phyloP scores from a whole-genome alignment of 2,113 vertebrate genomes.

The Hyaena hyaena region DNA sequence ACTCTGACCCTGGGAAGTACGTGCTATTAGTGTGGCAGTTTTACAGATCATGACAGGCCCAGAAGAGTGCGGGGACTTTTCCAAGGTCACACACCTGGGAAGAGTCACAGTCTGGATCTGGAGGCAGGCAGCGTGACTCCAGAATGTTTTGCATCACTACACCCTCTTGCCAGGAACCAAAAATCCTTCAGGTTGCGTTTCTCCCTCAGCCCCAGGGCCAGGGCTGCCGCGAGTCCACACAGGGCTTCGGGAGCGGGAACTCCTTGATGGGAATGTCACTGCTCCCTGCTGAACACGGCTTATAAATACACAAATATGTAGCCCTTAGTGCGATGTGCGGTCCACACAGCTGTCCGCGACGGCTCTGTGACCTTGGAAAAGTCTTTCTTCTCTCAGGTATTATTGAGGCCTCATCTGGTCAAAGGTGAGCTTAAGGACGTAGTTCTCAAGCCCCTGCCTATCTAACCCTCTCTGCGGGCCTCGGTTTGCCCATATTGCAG shows the following conservation, averaged over 20 bases:
- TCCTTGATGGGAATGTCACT: not conserved
- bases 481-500: rapidly evolving
- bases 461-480: not conserved
- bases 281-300: not conserved
- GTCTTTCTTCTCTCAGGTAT: not conserved
- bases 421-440: not conserved
- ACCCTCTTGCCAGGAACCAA: not conserved
- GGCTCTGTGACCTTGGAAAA: not conserved
- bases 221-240: no score
- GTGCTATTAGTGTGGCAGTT: not conserved
- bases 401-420: not conserved
- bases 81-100: not conserved
- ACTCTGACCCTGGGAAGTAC: not conserved
- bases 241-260: not conserved
- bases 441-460: not conserved
- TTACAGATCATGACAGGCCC: not conserved
- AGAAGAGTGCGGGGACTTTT: not conserved
- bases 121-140: not conserved
- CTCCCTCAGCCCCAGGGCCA: not conserved
- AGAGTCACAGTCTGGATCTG: not conserved
- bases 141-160: not conserved
- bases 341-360: not conserved
- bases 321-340: not conserved
- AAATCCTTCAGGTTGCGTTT: not conserved
- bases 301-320: rapidly evolving